These are phyloP conservation scores for Pelmatolapia mariae DNA, from an alignment of 2,113 vertebrate species.

Conservation along the genomic window DNA sequence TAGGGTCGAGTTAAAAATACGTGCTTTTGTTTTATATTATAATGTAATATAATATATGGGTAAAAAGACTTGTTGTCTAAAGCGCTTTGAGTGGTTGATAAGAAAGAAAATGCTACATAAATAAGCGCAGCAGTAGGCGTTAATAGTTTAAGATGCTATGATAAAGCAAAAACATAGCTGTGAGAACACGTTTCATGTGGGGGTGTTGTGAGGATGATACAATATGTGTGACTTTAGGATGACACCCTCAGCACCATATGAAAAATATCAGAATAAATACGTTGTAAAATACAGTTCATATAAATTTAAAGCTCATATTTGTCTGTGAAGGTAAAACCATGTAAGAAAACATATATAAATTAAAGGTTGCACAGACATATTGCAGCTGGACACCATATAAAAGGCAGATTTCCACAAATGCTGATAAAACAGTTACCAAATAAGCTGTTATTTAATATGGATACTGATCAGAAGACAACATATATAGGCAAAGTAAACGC, in stretches of 20 bases:
- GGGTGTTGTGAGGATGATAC: neutral
- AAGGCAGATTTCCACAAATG: neutral
- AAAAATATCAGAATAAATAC: neutral
- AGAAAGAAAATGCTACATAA: neutral
- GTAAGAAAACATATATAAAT: neutral
- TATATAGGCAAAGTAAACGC: neutral
- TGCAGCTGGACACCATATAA: neutral
- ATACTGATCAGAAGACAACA: neutral
- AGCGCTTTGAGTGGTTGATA: neutral
- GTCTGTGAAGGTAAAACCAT: neutral
- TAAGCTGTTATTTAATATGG: neutral
- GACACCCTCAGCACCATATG: neutral
- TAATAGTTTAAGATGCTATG: neutral
- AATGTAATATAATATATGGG: neutral
- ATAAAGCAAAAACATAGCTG: neutral
- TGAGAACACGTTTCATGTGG: neutral
- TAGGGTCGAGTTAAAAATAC: fast-evolving
- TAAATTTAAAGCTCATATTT: neutral
- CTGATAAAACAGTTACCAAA: neutral
- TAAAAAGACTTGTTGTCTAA: neutral
- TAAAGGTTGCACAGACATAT: neutral
- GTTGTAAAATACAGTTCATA: neutral
- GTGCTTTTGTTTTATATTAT: neutral
- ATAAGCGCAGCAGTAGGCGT: neutral
- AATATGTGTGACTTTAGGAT: neutral